These are phyloP conservation scores for Laupala kohalensis DNA, from an alignment of 1,140 invertebrate species.

Conservation along the genomic window DNA sequence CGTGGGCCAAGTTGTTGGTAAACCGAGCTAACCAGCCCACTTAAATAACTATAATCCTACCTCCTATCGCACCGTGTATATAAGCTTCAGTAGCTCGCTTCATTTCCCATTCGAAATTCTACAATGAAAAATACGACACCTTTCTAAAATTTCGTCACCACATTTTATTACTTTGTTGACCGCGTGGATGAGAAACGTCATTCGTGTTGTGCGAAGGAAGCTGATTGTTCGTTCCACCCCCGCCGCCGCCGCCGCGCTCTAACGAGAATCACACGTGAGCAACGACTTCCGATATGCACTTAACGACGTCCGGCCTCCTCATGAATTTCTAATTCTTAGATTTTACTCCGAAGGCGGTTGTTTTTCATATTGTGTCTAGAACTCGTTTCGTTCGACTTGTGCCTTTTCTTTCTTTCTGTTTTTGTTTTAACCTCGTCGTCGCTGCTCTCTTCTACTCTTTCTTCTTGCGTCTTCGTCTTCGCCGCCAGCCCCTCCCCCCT, in stretches of 20 bases:
- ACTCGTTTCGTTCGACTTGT: background rate
- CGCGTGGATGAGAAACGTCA: no score
- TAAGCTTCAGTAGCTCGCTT: no score
- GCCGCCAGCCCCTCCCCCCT: no score
- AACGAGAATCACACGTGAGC: background rate
- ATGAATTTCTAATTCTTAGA: background rate
- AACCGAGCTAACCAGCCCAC: no score
- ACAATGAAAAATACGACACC: no score
- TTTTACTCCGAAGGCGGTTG: background rate
- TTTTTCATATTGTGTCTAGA: background rate
- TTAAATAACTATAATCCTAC: no score
- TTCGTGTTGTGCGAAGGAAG: no score
- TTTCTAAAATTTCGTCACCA: no score
- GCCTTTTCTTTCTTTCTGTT: background rate
- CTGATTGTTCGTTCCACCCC: conserved; percentile 13
- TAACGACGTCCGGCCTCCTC: background rate
- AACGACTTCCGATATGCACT: background rate
- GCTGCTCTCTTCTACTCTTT: background rate
- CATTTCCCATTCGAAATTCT: no score
- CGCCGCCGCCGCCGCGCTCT: conserved; percentile 7
- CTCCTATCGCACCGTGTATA: no score
- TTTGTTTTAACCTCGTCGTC: background rate
- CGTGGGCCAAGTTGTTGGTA: no score
- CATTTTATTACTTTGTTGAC: no score
- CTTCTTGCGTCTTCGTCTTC: background rate